Evolutionary conservation across 35 echinoderm and acorn worm genomes (phyloP).

Genomic region (Heliocidaris tuberculata): DNA sequence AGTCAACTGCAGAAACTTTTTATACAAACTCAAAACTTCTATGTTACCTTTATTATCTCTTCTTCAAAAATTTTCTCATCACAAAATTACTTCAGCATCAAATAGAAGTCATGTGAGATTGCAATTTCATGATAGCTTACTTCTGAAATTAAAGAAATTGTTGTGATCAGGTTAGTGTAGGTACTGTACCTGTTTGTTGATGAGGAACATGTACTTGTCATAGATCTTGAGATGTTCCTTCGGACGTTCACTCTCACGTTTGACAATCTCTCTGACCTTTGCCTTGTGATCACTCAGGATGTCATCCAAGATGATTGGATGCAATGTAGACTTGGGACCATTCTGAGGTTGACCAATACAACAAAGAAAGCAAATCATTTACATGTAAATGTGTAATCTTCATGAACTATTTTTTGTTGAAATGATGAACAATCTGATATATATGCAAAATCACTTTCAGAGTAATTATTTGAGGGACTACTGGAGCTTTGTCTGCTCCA

Average conservation of each 20-base stretch:
- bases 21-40: too few species aligned
- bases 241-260: constrained; percentile 72
- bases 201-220: constrained; percentile 92
- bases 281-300: constrained; percentile 80
- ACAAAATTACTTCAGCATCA: too few species aligned
- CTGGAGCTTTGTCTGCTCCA: too few species aligned
- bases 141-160: background rate
- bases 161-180: background rate
- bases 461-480: too few species aligned
- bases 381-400: too few species aligned
- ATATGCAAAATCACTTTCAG: too few species aligned
- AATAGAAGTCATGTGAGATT: background rate
- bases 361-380: background rate
- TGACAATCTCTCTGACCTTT: constrained; percentile 67
- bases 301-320: constrained; percentile 88
- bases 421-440: too few species aligned
- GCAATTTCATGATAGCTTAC: background rate
- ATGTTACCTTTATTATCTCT: too few species aligned
- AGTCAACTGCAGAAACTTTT: too few species aligned
- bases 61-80: too few species aligned
- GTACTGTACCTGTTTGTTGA: constrained; percentile 81
- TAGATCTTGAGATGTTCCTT: constrained; percentile 89
- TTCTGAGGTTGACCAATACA: constrained; percentile 38
- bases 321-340: constrained; percentile 77
- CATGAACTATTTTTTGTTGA: too few species aligned